Evolutionary conservation across 2,888 invertebrate genomes (phyloP), one percentile per base, ranked within the genome.

Genomic region (Ormyrus labotus): DNA sequence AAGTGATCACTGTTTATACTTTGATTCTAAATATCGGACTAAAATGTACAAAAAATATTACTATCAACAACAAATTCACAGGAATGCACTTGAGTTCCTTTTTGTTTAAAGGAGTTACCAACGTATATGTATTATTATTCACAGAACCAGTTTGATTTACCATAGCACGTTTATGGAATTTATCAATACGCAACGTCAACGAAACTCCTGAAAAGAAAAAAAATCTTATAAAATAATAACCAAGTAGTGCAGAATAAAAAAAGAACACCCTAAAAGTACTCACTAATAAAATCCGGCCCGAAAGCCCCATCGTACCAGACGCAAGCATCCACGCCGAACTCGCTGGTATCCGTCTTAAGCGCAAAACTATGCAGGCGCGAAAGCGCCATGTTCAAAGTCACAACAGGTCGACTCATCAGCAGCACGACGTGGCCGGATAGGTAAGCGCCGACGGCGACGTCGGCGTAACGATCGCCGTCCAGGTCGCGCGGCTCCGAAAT

Each of bases 371-470:
- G 60, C 19, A n/a, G 8, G 6, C 6, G n/a, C 19, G 7, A 50
- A 5, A 70, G 63, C 5, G 86, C 87, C 55, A 10, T 82, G 84
- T 74, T 79, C 5, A 80, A 48, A 8, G 34, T 80, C 0, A 88
- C 83, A 0, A 91, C 86, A 0, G 91, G 91, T 75, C 84, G 85
- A 11, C 89, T 85, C 7, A 88, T 86, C 13, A 92, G 84, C 45
- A 92, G 78, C 1, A 91, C 85, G 2, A 86, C 90, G 50, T 90
- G 88, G 6, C 87, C 88, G 0, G 91, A 90, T 58, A 87, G 86
- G 78, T 91, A 91, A 0, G 92, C 89, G 0, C 92, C 92, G 7
- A 91, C 85, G 4, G 88, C 89, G 9, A 91, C 57, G 78, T 91
- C 88, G 7, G 82, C 83, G 76, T 87, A 91, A 82, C 87, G 87